Conservation (phyloP, 92 coral and sea anemone genomes). For the Anthopleura xanthogrammica region DNA sequence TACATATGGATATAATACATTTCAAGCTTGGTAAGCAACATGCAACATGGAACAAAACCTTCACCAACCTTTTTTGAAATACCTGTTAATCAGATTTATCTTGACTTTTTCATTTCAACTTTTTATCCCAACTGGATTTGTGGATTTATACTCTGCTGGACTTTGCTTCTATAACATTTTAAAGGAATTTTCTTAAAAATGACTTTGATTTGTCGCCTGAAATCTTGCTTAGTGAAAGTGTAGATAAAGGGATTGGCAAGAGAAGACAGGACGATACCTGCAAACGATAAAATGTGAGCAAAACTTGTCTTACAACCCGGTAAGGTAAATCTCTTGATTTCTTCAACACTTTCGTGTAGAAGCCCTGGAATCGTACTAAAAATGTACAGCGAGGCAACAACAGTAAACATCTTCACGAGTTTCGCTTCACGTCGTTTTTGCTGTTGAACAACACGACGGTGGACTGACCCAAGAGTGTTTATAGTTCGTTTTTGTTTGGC, state of each 20-base stretch:
- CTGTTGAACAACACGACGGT: neutral
- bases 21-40: too few species aligned
- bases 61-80: too few species aligned
- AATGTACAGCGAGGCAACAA: conserved; percentile 1
- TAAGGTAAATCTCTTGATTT: neutral
- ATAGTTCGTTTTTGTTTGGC: neutral
- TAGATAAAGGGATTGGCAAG: conserved; percentile 20
- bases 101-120: too few species aligned
- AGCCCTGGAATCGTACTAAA: neutral
- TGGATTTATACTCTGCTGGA: neutral
- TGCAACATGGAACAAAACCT: too few species aligned
- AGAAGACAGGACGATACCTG: neutral
- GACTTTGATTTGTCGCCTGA: neutral
- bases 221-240: conserved; percentile 14
- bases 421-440: conserved; percentile 1
- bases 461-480: neutral
- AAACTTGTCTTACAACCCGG: neutral
- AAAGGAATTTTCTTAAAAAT: neutral
- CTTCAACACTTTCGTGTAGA: neutral
- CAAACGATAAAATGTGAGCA: neutral
- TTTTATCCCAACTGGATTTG: too few species aligned
- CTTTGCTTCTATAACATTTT: neutral
- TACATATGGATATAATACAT: too few species aligned
- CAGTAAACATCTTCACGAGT: neutral
- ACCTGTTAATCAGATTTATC: too few species aligned